A percentile compares a stretch with the other conserved stretches of the same genome.
These are phyloP conservation scores for Gobionotothen gibberifrons DNA, from an alignment of 2,797 vertebrate species.

Conservation along the genomic window DNA sequence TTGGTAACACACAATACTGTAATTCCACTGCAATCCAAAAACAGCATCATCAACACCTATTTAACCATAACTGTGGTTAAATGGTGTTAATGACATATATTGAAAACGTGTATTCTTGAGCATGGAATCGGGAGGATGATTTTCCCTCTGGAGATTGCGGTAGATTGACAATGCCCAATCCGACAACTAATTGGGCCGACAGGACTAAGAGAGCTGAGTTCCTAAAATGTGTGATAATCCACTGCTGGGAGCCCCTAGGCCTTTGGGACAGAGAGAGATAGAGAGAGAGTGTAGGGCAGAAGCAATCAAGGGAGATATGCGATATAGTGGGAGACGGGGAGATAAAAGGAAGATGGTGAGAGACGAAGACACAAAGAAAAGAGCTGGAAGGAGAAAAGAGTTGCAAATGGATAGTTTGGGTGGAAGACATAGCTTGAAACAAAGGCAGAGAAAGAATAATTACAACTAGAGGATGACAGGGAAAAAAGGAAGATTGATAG, in stretches of 20 bases:
- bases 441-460: constrained; percentile 26
- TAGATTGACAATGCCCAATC: constrained; percentile 44
- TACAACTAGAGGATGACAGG: constrained; percentile 21
- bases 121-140: constrained; percentile 7
- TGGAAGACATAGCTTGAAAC: constrained; percentile 12
- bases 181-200: constrained; percentile 66
- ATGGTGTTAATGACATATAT: neutral
- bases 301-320: constrained; percentile 46
- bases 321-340: constrained; percentile 39
- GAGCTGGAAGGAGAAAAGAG: constrained; percentile 30
- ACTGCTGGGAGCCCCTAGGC: constrained; percentile 57
- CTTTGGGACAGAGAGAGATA: constrained; percentile 50
- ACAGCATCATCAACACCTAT: constrained; percentile 24
- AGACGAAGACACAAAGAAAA: constrained; percentile 48
- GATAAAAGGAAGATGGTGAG: constrained; percentile 51
- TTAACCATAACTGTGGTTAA: constrained; percentile 22
- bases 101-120: constrained; percentile 25
- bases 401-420: constrained; percentile 14
- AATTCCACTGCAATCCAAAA: constrained; percentile 39
- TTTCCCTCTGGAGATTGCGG: constrained; percentile 19
- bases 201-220: constrained; percentile 50
- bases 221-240: constrained; percentile 76
- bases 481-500: constrained; percentile 14
- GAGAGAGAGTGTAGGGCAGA: constrained; percentile 28
- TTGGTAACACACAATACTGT: constrained; percentile 44